Base-by-base conservation (phyloP, 1,140 invertebrate genomes). In the Drosophila miranda region DNA sequence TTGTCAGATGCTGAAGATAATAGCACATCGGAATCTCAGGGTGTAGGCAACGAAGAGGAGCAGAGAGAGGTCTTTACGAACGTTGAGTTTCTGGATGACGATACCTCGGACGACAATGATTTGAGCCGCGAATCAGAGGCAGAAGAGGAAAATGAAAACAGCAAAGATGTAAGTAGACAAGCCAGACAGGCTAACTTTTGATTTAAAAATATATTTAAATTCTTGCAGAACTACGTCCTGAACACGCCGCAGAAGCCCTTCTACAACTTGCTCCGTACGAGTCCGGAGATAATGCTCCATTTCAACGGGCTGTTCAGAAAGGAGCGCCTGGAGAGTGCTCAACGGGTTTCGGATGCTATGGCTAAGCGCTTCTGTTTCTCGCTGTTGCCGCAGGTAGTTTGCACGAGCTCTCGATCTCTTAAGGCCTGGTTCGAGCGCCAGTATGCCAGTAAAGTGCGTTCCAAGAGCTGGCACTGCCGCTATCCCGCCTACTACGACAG, bases 381-480 rank as follows among this genome's bases (percentile, higher is more conserved):
- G 2, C 28, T 75, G 6, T 23, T 4, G 6, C 34, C 71, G 11
- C 44, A 60, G n/a, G 45, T 52, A 4, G 23, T 75, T 1, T 44
- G 28, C n/a, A 14, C 16, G 6, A 77, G 75, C 52, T 59, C 14
- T 1, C 51, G 64, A 3, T 14, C 26, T 1, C 42, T 77, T 9
- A 42, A 59, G 0, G 23, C 42, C 14, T 77, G 75, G 75, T 77
- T 75, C 9, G 48, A 50, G 9, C 44, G 16, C 5, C 71, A 77
- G 41, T 44, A 70, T 43, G 64, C 60, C 1, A 21, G 57, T 42
- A 30, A 16, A 16, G 8, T 64, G 3, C 30, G 34, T 11, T 57
- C 53, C 21, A 5, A 11, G 0, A n/a, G 19, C 2, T 63, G 48
- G 19, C 16, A 34, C 3, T 59, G 50, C 4, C 72, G 55, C 16